These are phyloP conservation scores for Drosophila macrospina DNA, from an alignment of 2,888 invertebrate species.

Conservation along the genomic window DNA sequence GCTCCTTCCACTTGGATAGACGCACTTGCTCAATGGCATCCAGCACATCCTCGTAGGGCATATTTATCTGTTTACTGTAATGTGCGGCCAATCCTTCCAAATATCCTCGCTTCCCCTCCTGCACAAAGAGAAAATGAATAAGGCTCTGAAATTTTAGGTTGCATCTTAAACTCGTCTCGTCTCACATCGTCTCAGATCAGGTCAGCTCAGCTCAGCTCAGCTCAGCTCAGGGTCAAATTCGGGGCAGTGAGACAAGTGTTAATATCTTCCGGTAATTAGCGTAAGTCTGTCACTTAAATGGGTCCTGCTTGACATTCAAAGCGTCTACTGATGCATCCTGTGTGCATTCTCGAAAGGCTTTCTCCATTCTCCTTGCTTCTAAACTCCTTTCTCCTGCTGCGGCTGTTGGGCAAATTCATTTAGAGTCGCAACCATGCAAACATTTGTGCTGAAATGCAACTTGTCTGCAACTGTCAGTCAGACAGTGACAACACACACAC, in stretches of 20 bases:
- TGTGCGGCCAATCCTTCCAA: constrained; percentile 94
- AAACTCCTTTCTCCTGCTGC: constrained; percentile 5
- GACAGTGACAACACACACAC: constrained; percentile 54
- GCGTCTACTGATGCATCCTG: constrained; percentile 64
- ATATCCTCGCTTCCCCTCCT: constrained; percentile 95
- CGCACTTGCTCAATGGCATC: constrained; percentile 94
- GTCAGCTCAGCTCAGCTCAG: constrained; percentile 42
- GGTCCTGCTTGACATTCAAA: constrained; percentile 76
- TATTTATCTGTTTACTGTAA: constrained; percentile 94
- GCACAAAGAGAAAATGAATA: constrained; percentile 1
- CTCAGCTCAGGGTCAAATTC: constrained; percentile 64
- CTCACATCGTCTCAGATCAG: background rate
- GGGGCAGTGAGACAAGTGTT: constrained; percentile 70
- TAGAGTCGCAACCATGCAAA: constrained; percentile 76
- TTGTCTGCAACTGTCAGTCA: constrained; percentile 79
- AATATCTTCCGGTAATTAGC: constrained; percentile 83
- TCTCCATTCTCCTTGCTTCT: constrained; percentile 1
- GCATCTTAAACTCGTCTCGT: background rate
- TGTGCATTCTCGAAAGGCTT: constrained; percentile 52
- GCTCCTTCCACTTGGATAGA: constrained; percentile 87
- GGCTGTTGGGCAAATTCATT: constrained; percentile 72
- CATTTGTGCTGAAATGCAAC: constrained; percentile 81
- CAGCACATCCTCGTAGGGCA: constrained; percentile 94
- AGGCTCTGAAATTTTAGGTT: background rate
- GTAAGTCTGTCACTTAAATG: constrained; percentile 71